These are phyloP conservation scores for Brachionus manjavacas DNA, from an alignment of 1,140 invertebrate genomes.

Conservation along the genomic window DNA sequence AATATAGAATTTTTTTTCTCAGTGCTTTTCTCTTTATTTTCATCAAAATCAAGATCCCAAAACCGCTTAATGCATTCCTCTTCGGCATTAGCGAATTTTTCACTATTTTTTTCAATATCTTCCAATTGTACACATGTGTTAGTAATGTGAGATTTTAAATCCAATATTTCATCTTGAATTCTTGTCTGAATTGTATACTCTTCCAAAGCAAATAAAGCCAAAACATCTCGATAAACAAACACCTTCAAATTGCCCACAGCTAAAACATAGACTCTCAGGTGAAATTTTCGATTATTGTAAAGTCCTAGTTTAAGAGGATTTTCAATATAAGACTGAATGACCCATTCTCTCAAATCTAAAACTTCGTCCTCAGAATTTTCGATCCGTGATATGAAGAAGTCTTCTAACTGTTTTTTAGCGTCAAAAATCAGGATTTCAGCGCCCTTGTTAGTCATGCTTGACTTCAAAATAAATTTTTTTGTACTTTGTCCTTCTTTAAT, in stretches of 20 bases:
- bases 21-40: not conserved
- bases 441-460: constrained; percentile 14
- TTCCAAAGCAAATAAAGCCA: constrained; percentile 19
- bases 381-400: not conserved
- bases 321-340: constrained; percentile 17
- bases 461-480: constrained; percentile 30
- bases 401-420: constrained; percentile 14
- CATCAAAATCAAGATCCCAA: constrained; percentile 15
- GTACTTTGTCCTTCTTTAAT: not conserved
- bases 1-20: not conserved
- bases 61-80: constrained; percentile 9
- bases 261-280: constrained; percentile 18
- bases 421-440: constrained; percentile 26
- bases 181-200: not conserved
- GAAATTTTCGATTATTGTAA: constrained; percentile 31
- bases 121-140: constrained; percentile 32
- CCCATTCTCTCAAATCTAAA: constrained; percentile 28
- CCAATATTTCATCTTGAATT: not conserved
- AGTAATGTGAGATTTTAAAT: constrained; percentile 15
- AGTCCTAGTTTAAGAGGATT: not conserved
- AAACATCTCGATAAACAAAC: constrained; percentile 24
- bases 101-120: not conserved
- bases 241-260: constrained; percentile 3
- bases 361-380: not conserved
- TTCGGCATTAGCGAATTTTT: not conserved